These are phyloP conservation scores for Euura saliciscinereae DNA, from an alignment of 1,140 invertebrate species.

Conservation along the genomic window DNA sequence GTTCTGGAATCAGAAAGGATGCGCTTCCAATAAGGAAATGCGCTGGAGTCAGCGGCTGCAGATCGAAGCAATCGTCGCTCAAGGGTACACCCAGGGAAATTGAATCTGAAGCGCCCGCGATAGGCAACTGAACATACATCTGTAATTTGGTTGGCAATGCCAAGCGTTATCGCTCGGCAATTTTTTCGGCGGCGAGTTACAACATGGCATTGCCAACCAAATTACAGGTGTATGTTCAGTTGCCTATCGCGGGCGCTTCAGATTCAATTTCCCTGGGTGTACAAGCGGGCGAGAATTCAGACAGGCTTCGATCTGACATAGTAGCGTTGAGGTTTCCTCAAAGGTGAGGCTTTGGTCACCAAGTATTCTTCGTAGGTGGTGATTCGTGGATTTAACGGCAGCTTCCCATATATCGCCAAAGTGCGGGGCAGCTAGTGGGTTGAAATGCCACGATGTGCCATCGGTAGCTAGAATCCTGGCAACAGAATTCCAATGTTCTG, in stretches of 20 bases:
- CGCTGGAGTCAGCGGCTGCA: constrained; percentile 17
- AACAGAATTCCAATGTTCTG: too few relatives aligned
- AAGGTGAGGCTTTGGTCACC: constrained; percentile 24
- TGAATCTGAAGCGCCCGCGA: too few relatives aligned
- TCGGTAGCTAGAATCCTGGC: constrained; percentile 12
- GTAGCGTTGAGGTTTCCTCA: constrained; percentile 9
- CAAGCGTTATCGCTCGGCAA: too few relatives aligned
- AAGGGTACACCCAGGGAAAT: too few relatives aligned
- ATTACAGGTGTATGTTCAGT: too few relatives aligned
- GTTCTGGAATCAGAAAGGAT: constrained; percentile 17
- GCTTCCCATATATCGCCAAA: constrained; percentile 54
- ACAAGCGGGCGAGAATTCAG: constrained; percentile 33
- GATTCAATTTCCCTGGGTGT: too few relatives aligned
- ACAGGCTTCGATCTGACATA: constrained; percentile 15
- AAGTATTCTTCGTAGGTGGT: constrained; percentile 29
- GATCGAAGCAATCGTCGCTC: constrained; percentile 17
- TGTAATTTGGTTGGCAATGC: too few relatives aligned
- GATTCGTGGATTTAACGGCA: constrained; percentile 44
- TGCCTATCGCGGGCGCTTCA: too few relatives aligned
- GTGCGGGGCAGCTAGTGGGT: constrained; percentile 47
- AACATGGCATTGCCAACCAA: too few relatives aligned
- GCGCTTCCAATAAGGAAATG: constrained; percentile 24
- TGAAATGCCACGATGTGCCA: constrained; percentile 54
- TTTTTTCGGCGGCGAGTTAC: too few relatives aligned
- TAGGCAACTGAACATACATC: too few relatives aligned